Percentiles rank a stretch among this genome's conserved stretches.
Evolutionary conservation across 2,888 invertebrate genomes (phyloP).

Genomic region (Euplexia lucipara): DNA sequence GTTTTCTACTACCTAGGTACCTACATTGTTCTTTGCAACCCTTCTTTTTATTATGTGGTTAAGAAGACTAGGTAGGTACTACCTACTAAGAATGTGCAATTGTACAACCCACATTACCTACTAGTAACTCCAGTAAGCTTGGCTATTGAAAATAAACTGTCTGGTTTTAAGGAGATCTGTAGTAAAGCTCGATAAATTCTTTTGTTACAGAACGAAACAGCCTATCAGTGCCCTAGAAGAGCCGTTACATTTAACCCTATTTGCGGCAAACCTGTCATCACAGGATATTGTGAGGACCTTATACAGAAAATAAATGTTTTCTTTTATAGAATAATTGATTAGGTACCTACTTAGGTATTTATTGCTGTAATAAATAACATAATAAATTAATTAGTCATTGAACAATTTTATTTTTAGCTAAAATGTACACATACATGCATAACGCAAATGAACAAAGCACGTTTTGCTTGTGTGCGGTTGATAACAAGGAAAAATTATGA

Average conservation of each 20-base stretch:
- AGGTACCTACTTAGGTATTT: too few relatives aligned
- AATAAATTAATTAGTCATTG: not conserved
- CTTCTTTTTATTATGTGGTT: not conserved
- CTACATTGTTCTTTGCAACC: not conserved
- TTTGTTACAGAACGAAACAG: conserved; percentile 72
- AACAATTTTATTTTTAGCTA: not conserved
- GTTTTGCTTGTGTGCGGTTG: conserved; percentile 34
- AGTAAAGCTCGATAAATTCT: not conserved
- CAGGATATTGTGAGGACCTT: conserved; percentile 73
- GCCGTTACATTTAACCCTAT: conserved; percentile 75
- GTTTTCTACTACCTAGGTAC: too few relatives aligned
- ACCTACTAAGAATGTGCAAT: too few relatives aligned
- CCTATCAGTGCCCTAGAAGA: conserved; percentile 69
- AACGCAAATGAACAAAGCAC: conserved; percentile 51
- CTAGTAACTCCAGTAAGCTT: too few relatives aligned
- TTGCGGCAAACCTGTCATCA: conserved; percentile 77
- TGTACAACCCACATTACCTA: too few relatives aligned
- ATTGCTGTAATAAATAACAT: too few relatives aligned
- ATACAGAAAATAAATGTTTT: conserved; percentile 48
- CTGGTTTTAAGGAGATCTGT: not conserved
- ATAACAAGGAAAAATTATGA: conserved; percentile 43
- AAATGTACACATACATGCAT: conserved; percentile 9
- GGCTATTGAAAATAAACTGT: not conserved
- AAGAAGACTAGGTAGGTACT: too few relatives aligned
- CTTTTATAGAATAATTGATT: not conserved